phyloP scores from a whole-genome alignment of 2,888 invertebrate species.

The Aquatica leii region DNA sequence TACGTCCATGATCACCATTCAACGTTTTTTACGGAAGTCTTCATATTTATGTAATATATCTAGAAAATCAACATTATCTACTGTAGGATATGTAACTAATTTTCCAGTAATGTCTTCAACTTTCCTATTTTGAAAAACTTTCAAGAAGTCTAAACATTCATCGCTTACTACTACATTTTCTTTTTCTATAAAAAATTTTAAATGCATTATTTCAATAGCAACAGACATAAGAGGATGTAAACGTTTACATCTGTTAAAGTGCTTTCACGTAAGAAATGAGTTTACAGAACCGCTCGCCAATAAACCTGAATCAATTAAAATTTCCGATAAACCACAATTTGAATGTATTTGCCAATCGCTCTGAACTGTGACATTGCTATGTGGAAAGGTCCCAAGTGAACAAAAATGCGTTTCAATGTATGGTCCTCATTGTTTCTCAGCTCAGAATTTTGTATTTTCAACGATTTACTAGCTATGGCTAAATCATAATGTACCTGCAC shows the following conservation, averaged over 20 bases:
- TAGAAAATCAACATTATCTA: slow-evolving; percentile 27
- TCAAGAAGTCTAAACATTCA: slow-evolving; percentile 18
- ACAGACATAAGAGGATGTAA: slow-evolving; percentile 25
- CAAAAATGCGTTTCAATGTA: slow-evolving; percentile 40
- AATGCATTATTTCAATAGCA: slow-evolving; percentile 21
- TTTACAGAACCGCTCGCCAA: slow-evolving; percentile 23
- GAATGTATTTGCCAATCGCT: slow-evolving; percentile 46
- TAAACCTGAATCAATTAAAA: slow-evolving; percentile 20
- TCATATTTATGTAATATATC: slow-evolving; percentile 24
- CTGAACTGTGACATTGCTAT: slow-evolving; percentile 44
- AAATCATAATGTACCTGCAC: slow-evolving; percentile 8
- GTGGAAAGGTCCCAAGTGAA: slow-evolving; percentile 46
- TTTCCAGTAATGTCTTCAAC: slow-evolving; percentile 28
- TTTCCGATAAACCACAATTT: slow-evolving; percentile 31
- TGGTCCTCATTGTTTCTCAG: not conserved
- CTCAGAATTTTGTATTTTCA: slow-evolving; percentile 2
- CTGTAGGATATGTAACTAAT: slow-evolving; percentile 34
- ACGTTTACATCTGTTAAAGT: slow-evolving; percentile 22
- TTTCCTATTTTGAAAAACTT: slow-evolving; percentile 33
- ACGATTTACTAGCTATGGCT: slow-evolving; percentile 2
- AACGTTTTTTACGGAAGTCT: not conserved
- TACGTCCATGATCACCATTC: not conserved
- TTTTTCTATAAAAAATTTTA: slow-evolving; percentile 9
- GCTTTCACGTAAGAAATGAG: slow-evolving; percentile 15
- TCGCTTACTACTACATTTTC: slow-evolving; percentile 17